phyloP scores from a whole-genome alignment of 2,113 vertebrate species.

The Larimichthys crocea region DNA sequence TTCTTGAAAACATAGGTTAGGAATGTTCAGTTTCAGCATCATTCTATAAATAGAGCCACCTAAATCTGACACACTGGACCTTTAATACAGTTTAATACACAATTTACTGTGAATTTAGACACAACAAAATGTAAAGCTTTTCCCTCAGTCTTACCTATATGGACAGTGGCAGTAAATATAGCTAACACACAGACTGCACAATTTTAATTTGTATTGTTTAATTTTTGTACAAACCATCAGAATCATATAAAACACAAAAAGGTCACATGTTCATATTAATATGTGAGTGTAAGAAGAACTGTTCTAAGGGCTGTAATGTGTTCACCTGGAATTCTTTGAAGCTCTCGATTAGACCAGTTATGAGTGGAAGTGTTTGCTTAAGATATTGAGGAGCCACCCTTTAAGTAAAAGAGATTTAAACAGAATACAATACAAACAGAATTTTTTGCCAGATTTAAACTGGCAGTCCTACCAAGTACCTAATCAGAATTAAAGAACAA shows the following conservation, averaged over 20 bases:
- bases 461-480: not conserved
- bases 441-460: not conserved
- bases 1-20: too few relatives aligned
- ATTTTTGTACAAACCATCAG: not conserved
- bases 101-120: too few relatives aligned
- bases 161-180: not conserved
- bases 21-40: too few relatives aligned
- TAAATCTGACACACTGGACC: too few relatives aligned
- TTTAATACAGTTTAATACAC: too few relatives aligned
- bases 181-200: not conserved
- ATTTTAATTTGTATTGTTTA: not conserved
- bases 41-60: too few relatives aligned
- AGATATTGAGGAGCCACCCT: not conserved
- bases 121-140: not conserved
- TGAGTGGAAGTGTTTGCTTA: not conserved
- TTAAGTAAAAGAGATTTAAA: not conserved
- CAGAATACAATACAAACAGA: not conserved
- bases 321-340: not conserved
- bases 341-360: not conserved
- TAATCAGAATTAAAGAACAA: not conserved
- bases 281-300: not conserved
- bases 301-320: not conserved
- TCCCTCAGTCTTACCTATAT: not conserved
- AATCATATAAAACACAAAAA: not conserved
- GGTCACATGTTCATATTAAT: not conserved